phyloP scores from a whole-genome alignment of 1,140 invertebrate species.

The Micrasema longulum region DNA sequence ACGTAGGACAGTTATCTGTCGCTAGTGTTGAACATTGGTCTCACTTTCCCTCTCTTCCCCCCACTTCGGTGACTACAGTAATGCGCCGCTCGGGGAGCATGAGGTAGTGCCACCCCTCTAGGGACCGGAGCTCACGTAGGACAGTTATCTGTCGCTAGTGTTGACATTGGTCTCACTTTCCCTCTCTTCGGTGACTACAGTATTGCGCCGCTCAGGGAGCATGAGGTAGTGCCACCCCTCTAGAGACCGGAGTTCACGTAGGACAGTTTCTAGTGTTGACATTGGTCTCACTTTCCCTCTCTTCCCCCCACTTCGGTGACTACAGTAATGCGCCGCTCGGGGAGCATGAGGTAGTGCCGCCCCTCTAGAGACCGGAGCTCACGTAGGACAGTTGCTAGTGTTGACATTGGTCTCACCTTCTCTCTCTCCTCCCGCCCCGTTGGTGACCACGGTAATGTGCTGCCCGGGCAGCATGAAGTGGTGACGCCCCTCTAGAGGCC shows the following conservation, averaged over 20 bases:
- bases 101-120: slow-evolving; percentile 58
- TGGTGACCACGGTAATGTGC: slow-evolving; percentile 74
- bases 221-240: slow-evolving; percentile 60
- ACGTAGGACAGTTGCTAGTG: slow-evolving; percentile 55
- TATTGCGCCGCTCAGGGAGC: slow-evolving; percentile 70
- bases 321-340: slow-evolving; percentile 71
- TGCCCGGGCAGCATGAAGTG: slow-evolving; percentile 64
- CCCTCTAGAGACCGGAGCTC: slow-evolving; percentile 59
- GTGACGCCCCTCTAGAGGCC: slow-evolving; percentile 58
- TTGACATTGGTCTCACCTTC: slow-evolving; percentile 64
- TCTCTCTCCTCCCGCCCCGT: slow-evolving; percentile 72
- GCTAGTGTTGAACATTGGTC: background rate
- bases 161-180: slow-evolving; percentile 65
- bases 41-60: slow-evolving; percentile 72
- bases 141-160: slow-evolving; percentile 6
- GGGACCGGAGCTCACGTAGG: slow-evolving; percentile 57
- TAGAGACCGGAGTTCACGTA: slow-evolving; percentile 58
- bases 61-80: slow-evolving; percentile 73
- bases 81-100: slow-evolving; percentile 69
- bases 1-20: slow-evolving; percentile 55
- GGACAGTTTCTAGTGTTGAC: slow-evolving; percentile 36
- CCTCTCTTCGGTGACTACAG: slow-evolving; percentile 72
- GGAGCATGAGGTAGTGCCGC: slow-evolving; percentile 59
- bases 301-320: slow-evolving; percentile 72
- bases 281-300: slow-evolving; percentile 70